Percentiles rank a stretch among this genome's conserved stretches.
These are phyloP conservation scores for Perca flavescens DNA, from an alignment of 2,113 vertebrate genomes.

Conservation along the genomic window DNA sequence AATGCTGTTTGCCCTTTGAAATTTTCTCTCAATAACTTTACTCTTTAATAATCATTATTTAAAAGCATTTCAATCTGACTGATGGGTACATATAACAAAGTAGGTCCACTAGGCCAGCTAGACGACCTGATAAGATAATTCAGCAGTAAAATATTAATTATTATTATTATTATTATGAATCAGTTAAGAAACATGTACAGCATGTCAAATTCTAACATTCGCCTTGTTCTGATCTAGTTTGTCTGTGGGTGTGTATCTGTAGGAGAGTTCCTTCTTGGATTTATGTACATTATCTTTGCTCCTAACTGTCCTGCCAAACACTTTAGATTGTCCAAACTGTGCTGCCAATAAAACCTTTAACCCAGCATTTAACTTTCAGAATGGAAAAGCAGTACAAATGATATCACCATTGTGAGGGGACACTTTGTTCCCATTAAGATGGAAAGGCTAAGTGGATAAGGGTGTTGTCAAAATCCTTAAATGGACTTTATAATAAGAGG, in stretches of 20 bases:
- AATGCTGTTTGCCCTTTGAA: not conserved
- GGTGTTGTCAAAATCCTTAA: not conserved
- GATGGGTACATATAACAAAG: not conserved
- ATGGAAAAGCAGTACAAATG: not conserved
- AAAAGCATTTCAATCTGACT: not conserved
- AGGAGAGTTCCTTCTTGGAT: not conserved
- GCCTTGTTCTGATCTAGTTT: not conserved
- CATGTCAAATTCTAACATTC: not conserved
- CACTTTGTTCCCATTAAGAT: not conserved
- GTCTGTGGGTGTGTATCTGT: not conserved
- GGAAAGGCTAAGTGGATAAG: constrained; percentile 27
- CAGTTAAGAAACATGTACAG: not conserved
- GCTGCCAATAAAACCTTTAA: constrained; percentile 25
- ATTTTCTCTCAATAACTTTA: not conserved
- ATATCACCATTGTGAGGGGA: not conserved
- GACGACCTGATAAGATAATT: not conserved
- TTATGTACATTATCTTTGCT: not conserved
- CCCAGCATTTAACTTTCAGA: constrained; percentile 2
- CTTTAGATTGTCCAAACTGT: constrained; percentile 20
- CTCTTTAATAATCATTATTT: not conserved
- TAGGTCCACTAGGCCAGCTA: not conserved
- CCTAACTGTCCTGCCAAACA: not conserved
- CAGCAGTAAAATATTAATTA: not conserved
- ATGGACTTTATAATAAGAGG: constrained; percentile 14
- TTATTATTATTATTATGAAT: not conserved